These are phyloP conservation scores for Diplodus puntazzo DNA, from an alignment of 2,797 vertebrate species.

Conservation along the genomic window DNA sequence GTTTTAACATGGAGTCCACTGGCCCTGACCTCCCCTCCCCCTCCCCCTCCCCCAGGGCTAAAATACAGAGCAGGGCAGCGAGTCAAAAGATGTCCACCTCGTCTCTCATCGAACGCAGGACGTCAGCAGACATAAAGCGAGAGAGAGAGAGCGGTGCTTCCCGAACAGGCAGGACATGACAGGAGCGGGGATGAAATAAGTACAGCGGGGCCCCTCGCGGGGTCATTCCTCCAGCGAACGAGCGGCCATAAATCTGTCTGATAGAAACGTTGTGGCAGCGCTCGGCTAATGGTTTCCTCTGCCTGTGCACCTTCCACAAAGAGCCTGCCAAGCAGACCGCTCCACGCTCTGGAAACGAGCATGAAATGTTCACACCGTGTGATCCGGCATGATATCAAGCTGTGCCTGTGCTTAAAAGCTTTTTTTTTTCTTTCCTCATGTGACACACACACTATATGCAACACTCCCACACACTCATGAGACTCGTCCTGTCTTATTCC, in stretches of 20 bases:
- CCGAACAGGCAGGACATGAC: constrained; percentile 27
- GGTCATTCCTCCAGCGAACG: constrained; percentile 38
- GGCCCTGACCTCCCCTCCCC: constrained; percentile 10
- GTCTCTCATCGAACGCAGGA: constrained; percentile 34
- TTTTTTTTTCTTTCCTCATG: constrained; percentile 4
- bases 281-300: constrained; percentile 60
- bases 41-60: not conserved
- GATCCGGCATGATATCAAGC: constrained; percentile 20
- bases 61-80: constrained; percentile 22
- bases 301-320: constrained; percentile 31
- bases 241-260: constrained; percentile 58
- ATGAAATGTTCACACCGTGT: constrained; percentile 32
- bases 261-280: constrained; percentile 53
- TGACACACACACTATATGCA: constrained; percentile 36
- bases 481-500: constrained; percentile 27
- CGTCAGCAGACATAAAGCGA: constrained; percentile 6
- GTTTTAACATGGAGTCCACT: constrained; percentile 15
- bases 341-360: constrained; percentile 14
- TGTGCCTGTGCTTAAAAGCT: constrained; percentile 17
- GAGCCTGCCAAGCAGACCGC: not conserved
- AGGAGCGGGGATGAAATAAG: not conserved
- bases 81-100: constrained; percentile 18
- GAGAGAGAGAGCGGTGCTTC: not conserved
- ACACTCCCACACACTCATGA: constrained; percentile 32
- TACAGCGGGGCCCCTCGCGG: constrained; percentile 20